phyloP scores from a whole-genome alignment of 2,797 vertebrate species.

The Cheirogaleus major region DNA sequence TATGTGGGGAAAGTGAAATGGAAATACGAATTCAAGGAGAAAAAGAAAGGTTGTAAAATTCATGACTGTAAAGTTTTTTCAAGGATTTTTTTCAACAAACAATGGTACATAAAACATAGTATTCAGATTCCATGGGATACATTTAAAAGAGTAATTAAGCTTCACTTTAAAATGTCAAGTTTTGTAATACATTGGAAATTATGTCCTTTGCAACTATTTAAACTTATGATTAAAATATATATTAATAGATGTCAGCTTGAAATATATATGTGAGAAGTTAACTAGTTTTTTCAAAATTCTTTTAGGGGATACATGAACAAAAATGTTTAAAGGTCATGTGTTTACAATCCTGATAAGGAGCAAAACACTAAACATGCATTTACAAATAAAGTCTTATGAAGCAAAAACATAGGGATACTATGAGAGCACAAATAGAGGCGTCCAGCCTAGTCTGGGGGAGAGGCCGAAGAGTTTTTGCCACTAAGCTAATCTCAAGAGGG shows the following conservation, averaged over 20 bases:
- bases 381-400: background rate
- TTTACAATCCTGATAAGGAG: background rate
- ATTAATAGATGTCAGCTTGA: background rate
- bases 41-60: background rate
- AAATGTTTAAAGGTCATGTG: background rate
- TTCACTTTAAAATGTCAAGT: conserved; percentile 31
- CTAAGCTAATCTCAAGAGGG: too few species aligned
- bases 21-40: background rate
- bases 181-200: conserved; percentile 42
- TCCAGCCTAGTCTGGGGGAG: background rate
- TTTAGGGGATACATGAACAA: background rate
- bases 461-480: background rate
- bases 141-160: conserved; percentile 39
- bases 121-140: background rate
- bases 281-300: background rate
- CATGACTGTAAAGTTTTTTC: background rate
- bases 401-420: background rate
- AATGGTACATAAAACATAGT: background rate
- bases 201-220: conserved; percentile 32
- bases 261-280: background rate
- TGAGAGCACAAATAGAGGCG: background rate
- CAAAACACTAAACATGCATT: background rate
- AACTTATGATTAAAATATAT: conserved; percentile 34
- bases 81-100: background rate
- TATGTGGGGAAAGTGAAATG: background rate